These are phyloP conservation scores for Ibycter americanus DNA, from an alignment of 2,797 vertebrate genomes.

Conservation along the genomic window DNA sequence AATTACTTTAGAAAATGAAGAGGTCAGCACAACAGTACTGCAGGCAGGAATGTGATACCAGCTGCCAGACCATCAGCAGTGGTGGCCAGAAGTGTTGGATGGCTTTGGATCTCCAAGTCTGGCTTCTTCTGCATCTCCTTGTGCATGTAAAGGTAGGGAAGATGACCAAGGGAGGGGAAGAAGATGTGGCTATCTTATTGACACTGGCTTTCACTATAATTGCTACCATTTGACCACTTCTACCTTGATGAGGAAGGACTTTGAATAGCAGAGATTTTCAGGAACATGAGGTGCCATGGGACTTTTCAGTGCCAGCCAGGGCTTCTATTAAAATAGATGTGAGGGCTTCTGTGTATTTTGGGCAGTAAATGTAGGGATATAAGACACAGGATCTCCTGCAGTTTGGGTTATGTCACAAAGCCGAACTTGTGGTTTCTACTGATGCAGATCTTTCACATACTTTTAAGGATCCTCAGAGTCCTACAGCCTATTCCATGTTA, in stretches of 20 bases:
- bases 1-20: background rate
- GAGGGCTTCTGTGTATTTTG: background rate
- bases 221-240: background rate
- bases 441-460: background rate
- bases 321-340: background rate
- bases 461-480: background rate
- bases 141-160: background rate
- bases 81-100: background rate
- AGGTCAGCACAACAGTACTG: background rate
- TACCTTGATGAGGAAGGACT: background rate
- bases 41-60: background rate
- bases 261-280: background rate
- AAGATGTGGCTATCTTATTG: background rate
- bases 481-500: background rate
- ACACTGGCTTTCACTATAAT: background rate
- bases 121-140: background rate
- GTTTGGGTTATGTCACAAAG: background rate
- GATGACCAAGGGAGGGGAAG: background rate
- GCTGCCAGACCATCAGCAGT: background rate
- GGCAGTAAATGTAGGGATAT: accelerated
- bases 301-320: background rate
- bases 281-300: too few relatives aligned
- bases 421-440: background rate
- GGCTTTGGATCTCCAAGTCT: background rate
- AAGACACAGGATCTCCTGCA: background rate